Evolutionary conservation across 2,888 invertebrate genomes (phyloP), one percentile per base, ranked within the genome.

Genomic region (Drosophila leonis): DNA sequence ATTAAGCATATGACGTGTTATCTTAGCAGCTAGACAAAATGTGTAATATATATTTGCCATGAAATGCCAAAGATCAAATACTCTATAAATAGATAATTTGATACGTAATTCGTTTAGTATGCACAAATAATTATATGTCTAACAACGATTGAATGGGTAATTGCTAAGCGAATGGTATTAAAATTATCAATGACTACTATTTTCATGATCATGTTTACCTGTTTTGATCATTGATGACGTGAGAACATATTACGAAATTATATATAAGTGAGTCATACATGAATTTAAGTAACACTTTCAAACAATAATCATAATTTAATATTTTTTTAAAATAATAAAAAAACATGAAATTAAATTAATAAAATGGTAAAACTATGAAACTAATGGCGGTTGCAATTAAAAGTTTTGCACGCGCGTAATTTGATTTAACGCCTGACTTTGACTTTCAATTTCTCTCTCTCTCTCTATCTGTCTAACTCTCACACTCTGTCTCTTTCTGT

Each of bases 1-100:
- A 87, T 90, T 83, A 85, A 78, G 88, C 81, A 80, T 75, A 75
- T 77, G 71, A 75, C 77, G 75, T 68, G 84, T 73, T 77, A 76
- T 62, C 69, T 46, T 18, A 8, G 41, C 41, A 33, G 46, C 42
- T 31, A 41, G 24, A 39, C 39, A 54, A 54, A 1, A 0, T 15
- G 52, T 10, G 15, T 37, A 52, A n/a, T 24, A 24, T 15, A 10
- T n/a, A n/a, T n/a, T 5, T 24, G 13, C n/a, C 27, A 29, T 13
- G 9, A 1, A 29, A 8, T 13, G 37, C 39, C 13, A 42, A 18
- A 2, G 6, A 6, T 20, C 1, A 8, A n/a, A 46, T 31, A 65
- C 65, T 35, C 20, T 52, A 10, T 37, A 54, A 42, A 44, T 7
- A 24, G 6, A 13, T 24, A 13, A 13, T 20, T 7, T 7, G 13